Conservation (phyloP, 2,113 vertebrate genomes). For the Nipponia nippon region DNA sequence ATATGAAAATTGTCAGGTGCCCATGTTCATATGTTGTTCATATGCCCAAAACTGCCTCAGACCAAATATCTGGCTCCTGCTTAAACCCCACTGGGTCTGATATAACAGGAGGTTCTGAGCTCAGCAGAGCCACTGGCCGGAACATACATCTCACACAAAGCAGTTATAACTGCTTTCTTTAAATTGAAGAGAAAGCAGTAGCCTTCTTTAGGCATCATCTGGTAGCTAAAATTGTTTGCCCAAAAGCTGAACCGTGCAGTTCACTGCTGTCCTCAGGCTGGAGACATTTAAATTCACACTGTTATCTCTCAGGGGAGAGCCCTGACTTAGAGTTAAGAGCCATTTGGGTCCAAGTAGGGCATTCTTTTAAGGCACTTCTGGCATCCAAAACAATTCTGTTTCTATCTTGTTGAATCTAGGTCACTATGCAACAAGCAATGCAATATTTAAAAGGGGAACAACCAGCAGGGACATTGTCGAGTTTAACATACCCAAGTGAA, state of each 20-base stretch:
- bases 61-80: not conserved
- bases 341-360: slow-evolving; percentile 19
- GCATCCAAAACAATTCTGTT: slow-evolving; percentile 1
- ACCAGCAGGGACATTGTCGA: not conserved
- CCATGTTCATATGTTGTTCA: not conserved
- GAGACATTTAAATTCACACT: slow-evolving; percentile 16
- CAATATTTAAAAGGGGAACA: slow-evolving; percentile 43
- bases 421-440: slow-evolving; percentile 36
- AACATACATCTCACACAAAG: not conserved
- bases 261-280: not conserved
- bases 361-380: not conserved
- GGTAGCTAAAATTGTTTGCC: not conserved
- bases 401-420: slow-evolving; percentile 46
- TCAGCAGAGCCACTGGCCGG: not conserved
- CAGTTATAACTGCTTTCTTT: not conserved
- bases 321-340: not conserved
- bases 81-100: not conserved
- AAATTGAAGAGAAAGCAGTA: not conserved
- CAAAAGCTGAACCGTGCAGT: not conserved
- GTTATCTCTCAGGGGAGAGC: not conserved
- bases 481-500: not conserved
- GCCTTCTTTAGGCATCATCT: not conserved
- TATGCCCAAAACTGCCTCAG: not conserved
- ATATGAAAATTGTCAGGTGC: not conserved
- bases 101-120: not conserved